phyloP scores from a whole-genome alignment of 2,797 vertebrate genomes.

The Catamblyrhynchus diadema region DNA sequence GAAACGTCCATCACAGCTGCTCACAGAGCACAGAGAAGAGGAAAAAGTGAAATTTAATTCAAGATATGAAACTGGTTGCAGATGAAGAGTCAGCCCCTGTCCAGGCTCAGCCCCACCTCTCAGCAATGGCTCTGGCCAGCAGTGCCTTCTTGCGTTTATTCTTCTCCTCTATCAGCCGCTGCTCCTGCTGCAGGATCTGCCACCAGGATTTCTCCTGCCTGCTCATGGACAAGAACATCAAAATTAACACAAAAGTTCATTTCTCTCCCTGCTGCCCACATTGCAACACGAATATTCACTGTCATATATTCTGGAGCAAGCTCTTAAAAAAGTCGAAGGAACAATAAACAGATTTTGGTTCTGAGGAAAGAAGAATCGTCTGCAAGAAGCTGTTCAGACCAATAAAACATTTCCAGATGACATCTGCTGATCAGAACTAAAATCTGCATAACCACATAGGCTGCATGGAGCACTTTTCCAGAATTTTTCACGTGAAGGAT shows the following conservation, averaged over 20 bases:
- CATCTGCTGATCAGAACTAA: slow-evolving; percentile 37
- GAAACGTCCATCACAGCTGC: not conserved
- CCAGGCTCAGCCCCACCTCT: slow-evolving; percentile 81
- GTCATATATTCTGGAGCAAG: not conserved
- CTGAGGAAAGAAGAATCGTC: slow-evolving; percentile 18
- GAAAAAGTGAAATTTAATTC: not conserved
- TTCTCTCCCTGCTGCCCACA: not conserved
- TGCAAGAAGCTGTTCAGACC: slow-evolving; percentile 7
- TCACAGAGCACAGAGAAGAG: not conserved
- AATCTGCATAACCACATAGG: slow-evolving; percentile 3
- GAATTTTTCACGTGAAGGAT: slow-evolving; percentile 4
- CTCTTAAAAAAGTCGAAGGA: not conserved
- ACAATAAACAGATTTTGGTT: slow-evolving; percentile 28
- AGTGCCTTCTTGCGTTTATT: slow-evolving; percentile 94
- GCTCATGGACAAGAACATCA: not conserved
- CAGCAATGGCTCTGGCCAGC: slow-evolving; percentile 90
- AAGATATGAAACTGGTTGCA: not conserved
- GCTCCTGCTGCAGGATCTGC: slow-evolving; percentile 89
- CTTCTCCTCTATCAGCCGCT: slow-evolving; percentile 90
- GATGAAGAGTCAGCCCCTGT: not conserved
- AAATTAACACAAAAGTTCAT: slow-evolving; percentile 12
- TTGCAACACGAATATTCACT: not conserved
- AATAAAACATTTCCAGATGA: slow-evolving; percentile 37
- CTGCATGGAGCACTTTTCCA: not conserved
- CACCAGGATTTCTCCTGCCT: slow-evolving; percentile 89